Evolutionary conservation across 2,113 vertebrate genomes (phyloP), one percentile per base, ranked within the genome.

Genomic region (Atherinomorus stipes): DNA sequence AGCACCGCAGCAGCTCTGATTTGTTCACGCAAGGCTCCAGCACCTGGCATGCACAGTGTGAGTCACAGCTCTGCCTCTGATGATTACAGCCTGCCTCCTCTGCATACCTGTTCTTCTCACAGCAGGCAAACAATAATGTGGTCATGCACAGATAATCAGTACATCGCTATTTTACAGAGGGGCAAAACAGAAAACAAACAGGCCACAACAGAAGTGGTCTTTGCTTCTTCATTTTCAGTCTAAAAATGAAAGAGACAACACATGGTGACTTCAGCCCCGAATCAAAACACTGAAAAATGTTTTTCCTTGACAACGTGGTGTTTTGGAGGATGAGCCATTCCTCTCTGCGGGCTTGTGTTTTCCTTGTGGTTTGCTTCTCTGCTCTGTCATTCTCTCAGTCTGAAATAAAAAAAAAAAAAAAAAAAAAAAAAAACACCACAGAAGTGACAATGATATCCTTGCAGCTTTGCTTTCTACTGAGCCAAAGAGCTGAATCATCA

Each of bases 41-140:
- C 64, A 71, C 53, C 52, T 66, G 72, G 64, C 54, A 11, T 71
- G 80, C 31, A 38, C 34, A 31, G 45, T 44, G 44, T 78, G 83
- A 81, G 57, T 86, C 76, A 85, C 34, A 52, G 70, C 70, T 62
- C 62, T 11, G 74, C 61, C 68, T 74, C 37, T 45, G 18, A 45
- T 76, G 74, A 81, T 89, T 87, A 88, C 62, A 79, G 53, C 63
- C 82, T 74, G 53, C 44, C 77, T 71, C 26, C 61, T 45, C 44
- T 40, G 59, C 79, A 81, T 77, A 79, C 57, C 76, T 78, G 60
- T 62, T 54, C 42, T 56, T 51, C 64, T 63, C 63, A 45, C 75
- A 67, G 53, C 65, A 64, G 4, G n/a, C 21, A 71, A 59, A 83
- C 59, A 63, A 64, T 28, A 66, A 51, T 2, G 18, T 38, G 8